Conservation (phyloP, 2,797 vertebrate species). For the Kryptopterus vitreolus region DNA sequence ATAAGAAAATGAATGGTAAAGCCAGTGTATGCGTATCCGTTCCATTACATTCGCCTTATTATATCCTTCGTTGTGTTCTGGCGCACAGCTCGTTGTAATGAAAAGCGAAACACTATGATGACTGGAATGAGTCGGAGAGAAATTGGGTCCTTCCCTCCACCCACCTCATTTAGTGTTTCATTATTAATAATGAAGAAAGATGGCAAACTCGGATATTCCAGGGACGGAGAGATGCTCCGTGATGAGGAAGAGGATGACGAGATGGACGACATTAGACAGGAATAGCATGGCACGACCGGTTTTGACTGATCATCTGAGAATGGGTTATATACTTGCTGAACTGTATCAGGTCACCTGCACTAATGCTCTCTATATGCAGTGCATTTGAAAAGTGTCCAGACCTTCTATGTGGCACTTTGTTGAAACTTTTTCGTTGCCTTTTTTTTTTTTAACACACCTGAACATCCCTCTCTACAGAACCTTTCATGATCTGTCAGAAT, state of each 20-base stretch:
- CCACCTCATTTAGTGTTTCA: conserved; percentile 22
- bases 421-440: too few species aligned
- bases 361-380: neutral
- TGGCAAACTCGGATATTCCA: conserved; percentile 28
- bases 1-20: conserved; percentile 26
- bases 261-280: conserved; percentile 36
- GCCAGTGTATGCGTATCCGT: neutral
- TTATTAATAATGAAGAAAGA: conserved; percentile 43
- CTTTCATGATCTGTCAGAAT: neutral
- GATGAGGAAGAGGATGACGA: conserved; percentile 1
- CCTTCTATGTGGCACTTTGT: neutral
- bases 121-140: conserved; percentile 22
- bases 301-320: conserved; percentile 34
- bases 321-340: conserved; percentile 9
- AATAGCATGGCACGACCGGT: conserved; percentile 12
- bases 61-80: conserved; percentile 34
- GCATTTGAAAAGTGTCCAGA: neutral
- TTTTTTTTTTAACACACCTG: neutral
- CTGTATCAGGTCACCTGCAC: conserved; percentile 3
- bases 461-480: neutral
- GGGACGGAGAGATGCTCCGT: conserved; percentile 28
- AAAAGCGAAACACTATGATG: conserved; percentile 40
- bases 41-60: conserved; percentile 31
- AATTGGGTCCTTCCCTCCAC: conserved; percentile 28
- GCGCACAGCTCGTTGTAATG: conserved; percentile 46